These are phyloP conservation scores for Octopus bimaculoides DNA, from an alignment of 1,140 invertebrate species.

Conservation along the genomic window DNA sequence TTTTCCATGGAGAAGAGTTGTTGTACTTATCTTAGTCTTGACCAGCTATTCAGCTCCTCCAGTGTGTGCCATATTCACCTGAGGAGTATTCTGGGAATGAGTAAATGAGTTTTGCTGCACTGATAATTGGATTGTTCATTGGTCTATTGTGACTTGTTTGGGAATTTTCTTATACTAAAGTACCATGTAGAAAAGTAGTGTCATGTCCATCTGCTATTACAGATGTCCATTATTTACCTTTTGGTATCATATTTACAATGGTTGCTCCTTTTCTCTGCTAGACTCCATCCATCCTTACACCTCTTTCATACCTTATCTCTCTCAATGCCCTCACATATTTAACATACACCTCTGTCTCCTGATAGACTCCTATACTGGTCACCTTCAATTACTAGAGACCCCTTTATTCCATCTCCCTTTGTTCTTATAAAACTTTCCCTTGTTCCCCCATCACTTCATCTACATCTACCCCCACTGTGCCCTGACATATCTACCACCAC, in stretches of 20 bases:
- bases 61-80: constrained; percentile 62
- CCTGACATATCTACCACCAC: no score
- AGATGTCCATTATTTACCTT: constrained; percentile 57
- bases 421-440: no score
- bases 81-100: constrained; percentile 62
- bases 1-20: constrained; percentile 39
- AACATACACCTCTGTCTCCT: no score
- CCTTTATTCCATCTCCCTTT: no score
- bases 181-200: constrained; percentile 43
- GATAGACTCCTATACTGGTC: no score
- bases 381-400: no score
- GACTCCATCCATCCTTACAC: no score
- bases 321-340: no score
- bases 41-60: constrained; percentile 64
- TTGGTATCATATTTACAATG: constrained; percentile 49
- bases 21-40: constrained; percentile 61
- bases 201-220: constrained; percentile 45
- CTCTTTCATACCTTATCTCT: no score
- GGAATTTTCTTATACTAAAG: constrained; percentile 49
- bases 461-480: no score
- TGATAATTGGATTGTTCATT: constrained; percentile 60
- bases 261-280: no score
- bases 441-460: no score
- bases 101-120: constrained; percentile 64
- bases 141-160: constrained; percentile 58